Evolutionary conservation across 1,140 invertebrate species (phyloP).

Genomic region (Caerostris extrusa): DNA sequence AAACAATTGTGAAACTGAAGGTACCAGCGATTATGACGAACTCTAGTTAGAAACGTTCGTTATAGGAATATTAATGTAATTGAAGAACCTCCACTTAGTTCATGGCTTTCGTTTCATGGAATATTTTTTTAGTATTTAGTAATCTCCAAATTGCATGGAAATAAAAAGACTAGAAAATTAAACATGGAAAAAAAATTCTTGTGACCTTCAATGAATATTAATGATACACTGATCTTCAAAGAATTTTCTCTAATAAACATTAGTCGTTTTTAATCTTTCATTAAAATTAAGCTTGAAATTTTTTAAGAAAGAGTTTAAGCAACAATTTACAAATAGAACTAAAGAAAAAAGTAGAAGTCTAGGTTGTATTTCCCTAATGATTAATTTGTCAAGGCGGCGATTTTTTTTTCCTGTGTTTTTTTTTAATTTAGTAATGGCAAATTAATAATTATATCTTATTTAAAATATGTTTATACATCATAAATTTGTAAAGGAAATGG

Average conservation of each 20-base stretch:
- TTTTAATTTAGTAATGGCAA: too few relatives aligned
- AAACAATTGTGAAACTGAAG: background rate
- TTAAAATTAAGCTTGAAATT: too few relatives aligned
- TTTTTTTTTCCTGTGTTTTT: background rate
- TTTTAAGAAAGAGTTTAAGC: background rate
- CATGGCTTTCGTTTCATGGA: background rate
- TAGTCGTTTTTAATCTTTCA: background rate
- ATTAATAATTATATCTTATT: too few relatives aligned
- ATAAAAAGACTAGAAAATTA: too few relatives aligned
- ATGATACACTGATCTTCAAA: background rate
- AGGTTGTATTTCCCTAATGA: too few relatives aligned
- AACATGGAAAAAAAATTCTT: too few relatives aligned
- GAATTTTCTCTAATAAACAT: slow-evolving; percentile 24
- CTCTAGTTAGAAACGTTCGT: slow-evolving; percentile 35
- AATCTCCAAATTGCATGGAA: background rate
- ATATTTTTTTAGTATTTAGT: background rate
- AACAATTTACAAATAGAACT: too few relatives aligned
- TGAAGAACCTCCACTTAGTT: background rate
- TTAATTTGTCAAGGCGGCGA: too few relatives aligned
- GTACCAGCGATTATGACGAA: background rate
- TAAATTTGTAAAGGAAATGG: too few relatives aligned
- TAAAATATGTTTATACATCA: too few relatives aligned
- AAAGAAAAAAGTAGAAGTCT: too few relatives aligned
- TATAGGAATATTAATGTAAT: slow-evolving; percentile 42
- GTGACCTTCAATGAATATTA: slow-evolving; percentile 47